Percentiles rank a stretch among this genome's conserved stretches.
phyloP scores from a whole-genome alignment of 2,888 invertebrate species.

The Drosophila emarginata region DNA sequence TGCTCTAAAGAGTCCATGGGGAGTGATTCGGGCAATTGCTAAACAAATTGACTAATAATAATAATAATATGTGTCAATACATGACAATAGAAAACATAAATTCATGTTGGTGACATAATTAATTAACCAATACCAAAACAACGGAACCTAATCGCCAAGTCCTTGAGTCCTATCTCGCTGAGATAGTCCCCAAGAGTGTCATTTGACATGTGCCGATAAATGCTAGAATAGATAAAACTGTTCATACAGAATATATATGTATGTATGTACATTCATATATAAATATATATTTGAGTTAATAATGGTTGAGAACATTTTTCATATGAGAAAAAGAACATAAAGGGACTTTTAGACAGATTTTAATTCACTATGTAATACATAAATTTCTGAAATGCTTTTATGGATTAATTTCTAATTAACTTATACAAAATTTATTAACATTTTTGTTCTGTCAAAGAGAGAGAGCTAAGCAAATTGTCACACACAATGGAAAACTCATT shows the following conservation, averaged over 20 bases:
- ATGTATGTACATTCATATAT: too few relatives aligned
- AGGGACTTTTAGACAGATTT: background rate
- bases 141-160: slow-evolving; percentile 23
- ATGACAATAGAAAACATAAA: slow-evolving; percentile 23
- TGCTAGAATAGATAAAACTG: slow-evolving; percentile 42
- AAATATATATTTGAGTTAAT: slow-evolving; percentile 74
- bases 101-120: slow-evolving; percentile 30
- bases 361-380: background rate
- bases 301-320: slow-evolving; percentile 73
- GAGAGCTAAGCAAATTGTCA: background rate
- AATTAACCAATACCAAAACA: slow-evolving; percentile 23
- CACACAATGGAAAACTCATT: background rate
- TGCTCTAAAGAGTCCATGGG: slow-evolving; percentile 41
- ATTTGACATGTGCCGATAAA: slow-evolving; percentile 73
- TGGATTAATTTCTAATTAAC: slow-evolving; percentile 4
- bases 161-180: slow-evolving; percentile 20
- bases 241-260: slow-evolving; percentile 7
- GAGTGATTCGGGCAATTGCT: slow-evolving; percentile 33
- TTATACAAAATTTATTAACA: background rate
- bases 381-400: background rate
- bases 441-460: background rate
- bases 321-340: slow-evolving; percentile 27
- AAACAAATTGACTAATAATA: slow-evolving; percentile 52
- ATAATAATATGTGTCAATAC: slow-evolving; percentile 24
- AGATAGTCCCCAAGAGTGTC: slow-evolving; percentile 70